Percentiles rank a stretch among this genome's conserved stretches.
Evolutionary conservation across 2,113 vertebrate genomes (phyloP).

Genomic region (Cairina moschata): DNA sequence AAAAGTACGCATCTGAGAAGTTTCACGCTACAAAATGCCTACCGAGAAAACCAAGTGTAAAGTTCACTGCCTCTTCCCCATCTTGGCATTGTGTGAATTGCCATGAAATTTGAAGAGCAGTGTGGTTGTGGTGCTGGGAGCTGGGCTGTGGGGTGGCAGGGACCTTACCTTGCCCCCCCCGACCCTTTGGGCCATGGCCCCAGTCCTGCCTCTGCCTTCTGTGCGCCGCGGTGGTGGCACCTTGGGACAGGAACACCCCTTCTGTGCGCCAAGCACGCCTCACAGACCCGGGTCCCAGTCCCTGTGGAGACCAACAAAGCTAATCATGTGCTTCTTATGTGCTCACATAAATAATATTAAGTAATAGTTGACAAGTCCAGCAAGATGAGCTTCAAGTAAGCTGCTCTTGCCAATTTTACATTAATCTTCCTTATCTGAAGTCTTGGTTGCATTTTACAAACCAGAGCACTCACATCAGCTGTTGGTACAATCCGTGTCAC

Average conservation of each 20-base stretch:
- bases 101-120: background rate
- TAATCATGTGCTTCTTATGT: background rate
- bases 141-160: background rate
- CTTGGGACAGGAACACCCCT: background rate
- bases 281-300: background rate
- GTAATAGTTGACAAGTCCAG: background rate
- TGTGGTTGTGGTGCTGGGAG: background rate
- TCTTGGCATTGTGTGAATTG: background rate
- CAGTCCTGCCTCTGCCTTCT: background rate
- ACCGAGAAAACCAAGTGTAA: background rate
- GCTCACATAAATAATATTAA: background rate
- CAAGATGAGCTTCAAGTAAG: background rate
- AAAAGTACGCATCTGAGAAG: background rate
- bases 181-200: background rate
- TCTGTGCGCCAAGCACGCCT: fast-evolving
- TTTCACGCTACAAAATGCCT: background rate
- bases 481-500: background rate
- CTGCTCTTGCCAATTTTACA: background rate
- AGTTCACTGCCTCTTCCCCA: background rate
- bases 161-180: background rate
- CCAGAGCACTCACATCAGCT: background rate
- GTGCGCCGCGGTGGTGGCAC: background rate
- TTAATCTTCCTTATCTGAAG: background rate
- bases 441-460: background rate
- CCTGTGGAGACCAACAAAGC: background rate